phyloP scores from a whole-genome alignment of 2,797 vertebrate species.

The Hypotaenidia philippensis region DNA sequence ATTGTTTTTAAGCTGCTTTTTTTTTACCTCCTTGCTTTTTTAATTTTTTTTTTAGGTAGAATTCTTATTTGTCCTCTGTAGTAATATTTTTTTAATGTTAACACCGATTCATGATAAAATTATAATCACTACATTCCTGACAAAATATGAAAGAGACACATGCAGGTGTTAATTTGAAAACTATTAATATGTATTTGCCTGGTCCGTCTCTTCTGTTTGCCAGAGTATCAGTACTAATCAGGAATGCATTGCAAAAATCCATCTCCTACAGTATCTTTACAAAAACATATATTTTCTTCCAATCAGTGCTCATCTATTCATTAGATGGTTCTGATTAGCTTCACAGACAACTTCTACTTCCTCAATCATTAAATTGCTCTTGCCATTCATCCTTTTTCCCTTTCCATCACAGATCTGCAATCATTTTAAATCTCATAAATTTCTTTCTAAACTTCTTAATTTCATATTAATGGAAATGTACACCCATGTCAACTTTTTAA shows the following conservation, averaged over 20 bases:
- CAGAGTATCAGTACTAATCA: neutral
- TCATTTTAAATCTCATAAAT: neutral
- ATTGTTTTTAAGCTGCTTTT: neutral
- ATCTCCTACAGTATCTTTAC: neutral
- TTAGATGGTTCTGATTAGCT: neutral
- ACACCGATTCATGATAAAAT: neutral
- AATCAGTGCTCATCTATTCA: neutral
- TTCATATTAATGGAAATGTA: neutral
- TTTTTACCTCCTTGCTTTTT: accelerated
- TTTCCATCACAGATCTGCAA: neutral
- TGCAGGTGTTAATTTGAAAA: neutral
- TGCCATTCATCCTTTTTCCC: neutral
- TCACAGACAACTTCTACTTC: neutral
- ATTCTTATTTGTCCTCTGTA: neutral
- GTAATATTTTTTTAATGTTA: neutral
- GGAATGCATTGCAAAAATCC: neutral
- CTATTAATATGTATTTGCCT: neutral
- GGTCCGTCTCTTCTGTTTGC: neutral
- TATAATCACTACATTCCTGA: neutral
- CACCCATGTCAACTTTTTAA: neutral
- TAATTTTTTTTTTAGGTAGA: neutral
- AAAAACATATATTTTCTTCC: neutral
- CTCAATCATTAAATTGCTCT: neutral
- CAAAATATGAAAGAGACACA: neutral
- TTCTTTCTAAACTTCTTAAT: neutral